Conservation (phyloP, 2,888 invertebrate species). For the Apoda limacodes region DNA sequence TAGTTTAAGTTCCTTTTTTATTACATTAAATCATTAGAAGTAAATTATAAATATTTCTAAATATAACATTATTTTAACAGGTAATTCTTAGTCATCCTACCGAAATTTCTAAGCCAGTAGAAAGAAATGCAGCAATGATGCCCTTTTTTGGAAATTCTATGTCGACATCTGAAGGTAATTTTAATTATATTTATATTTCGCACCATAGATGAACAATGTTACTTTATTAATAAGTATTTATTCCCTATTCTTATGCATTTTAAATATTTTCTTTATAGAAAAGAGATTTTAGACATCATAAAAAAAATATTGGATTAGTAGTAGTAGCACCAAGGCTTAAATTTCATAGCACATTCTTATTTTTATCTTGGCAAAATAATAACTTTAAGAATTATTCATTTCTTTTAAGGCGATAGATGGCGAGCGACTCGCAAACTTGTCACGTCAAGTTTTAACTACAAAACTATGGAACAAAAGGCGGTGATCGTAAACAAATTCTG, state of each 20-base stretch:
- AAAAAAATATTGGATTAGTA: no score
- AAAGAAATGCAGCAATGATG: conserved; percentile 27
- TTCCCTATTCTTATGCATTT: no score
- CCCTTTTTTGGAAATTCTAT: conserved; percentile 33
- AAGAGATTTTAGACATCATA: no score
- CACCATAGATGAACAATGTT: no score
- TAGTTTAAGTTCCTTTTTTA: not conserved
- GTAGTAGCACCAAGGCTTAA: no score
- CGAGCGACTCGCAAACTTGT: conserved; percentile 26
- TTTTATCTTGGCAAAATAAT: no score
- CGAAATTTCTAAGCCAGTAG: conserved; percentile 25
- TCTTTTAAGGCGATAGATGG: conserved; percentile 26
- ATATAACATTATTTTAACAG: conserved; percentile 16
- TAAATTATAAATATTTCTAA: no score
- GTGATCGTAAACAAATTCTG: conserved; percentile 22
- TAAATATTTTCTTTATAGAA: no score
- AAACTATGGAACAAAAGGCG: conserved; percentile 24
- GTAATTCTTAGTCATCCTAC: conserved; percentile 24
- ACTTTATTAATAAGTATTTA: no score
- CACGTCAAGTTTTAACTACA: conserved; percentile 26
- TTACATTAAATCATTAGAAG: not conserved
- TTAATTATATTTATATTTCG: no score
- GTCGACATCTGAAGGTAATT: conserved; percentile 30
- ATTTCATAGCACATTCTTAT: no score
- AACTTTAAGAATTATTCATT: no score